Percentiles rank a stretch among this genome's conserved stretches.
Conservation (phyloP, 1,140 invertebrate genomes). For the Notospermus geniculatus region DNA sequence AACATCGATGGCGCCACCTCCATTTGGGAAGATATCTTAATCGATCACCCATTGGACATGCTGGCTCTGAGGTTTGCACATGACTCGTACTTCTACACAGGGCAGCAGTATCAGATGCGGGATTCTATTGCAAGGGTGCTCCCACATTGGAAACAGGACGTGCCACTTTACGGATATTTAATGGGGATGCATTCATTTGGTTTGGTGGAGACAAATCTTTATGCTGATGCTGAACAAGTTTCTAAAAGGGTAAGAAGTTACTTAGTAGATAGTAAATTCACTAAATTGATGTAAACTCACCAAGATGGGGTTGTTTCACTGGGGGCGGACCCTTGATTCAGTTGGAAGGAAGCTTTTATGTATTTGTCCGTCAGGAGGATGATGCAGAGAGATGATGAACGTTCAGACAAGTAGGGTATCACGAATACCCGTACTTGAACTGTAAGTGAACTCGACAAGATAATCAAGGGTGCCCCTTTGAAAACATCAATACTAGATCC, state of each 20-base stretch:
- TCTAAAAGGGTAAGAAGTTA: constrained; percentile 57
- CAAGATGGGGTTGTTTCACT: no score
- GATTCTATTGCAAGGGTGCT: constrained; percentile 60
- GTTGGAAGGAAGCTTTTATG: no score
- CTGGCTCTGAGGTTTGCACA: constrained; percentile 62
- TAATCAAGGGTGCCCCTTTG: no score
- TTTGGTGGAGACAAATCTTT: constrained; percentile 60
- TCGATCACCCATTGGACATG: constrained; percentile 59
- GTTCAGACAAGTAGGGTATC: no score
- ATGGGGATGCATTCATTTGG: constrained; percentile 64
- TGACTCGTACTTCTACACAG: constrained; percentile 63
- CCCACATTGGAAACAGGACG: constrained; percentile 54
- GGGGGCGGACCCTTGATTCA: no score
- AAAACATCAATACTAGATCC: no score
- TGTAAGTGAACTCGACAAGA: no score
- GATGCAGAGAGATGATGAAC: no score
- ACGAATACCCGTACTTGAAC: no score
- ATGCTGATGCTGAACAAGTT: constrained; percentile 56
- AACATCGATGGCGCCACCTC: constrained; percentile 46
- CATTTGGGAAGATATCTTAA: constrained; percentile 60
- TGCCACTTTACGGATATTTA: constrained; percentile 60
- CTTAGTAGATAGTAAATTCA: no score
- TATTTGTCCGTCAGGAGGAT: no score
- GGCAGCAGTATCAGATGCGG: constrained; percentile 54
- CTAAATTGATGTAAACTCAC: no score